Evolutionary conservation across 2,113 vertebrate genomes (phyloP), one percentile per base, ranked within the genome.

Genomic region (Isichthys henryi): DNA sequence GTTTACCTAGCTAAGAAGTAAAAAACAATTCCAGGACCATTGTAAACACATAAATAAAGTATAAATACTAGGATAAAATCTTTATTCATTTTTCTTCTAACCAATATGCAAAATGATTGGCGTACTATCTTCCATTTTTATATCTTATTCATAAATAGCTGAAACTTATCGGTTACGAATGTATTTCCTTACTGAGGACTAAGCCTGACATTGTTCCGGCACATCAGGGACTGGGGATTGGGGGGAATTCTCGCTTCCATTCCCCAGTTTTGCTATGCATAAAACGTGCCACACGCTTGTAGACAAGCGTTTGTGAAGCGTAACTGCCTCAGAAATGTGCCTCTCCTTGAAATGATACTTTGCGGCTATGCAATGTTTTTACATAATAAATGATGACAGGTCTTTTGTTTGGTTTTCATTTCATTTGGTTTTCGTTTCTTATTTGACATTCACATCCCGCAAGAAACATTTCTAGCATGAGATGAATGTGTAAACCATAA

Each of bases 341-440:
- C 23, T 27, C 83, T 13, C 45, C 43, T 17, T 85, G 46, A 48
- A 85, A 48, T 7, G 21, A 46, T 84, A 43, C 17, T 45, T 43
- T 84, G 77, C 17, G 21, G 39, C 19, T 4, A 21, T 84, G 82
- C 45, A n/a, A 21, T 23, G 83, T 23, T 49, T 86, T 27, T 50
- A 3, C 48, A 49, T 49, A 86, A 86, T 86, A 46, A 27, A 86
- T 86, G 7, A 23, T 49, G 83, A 50, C 48, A n/a, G 45, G 10
- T 49, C 45, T 86, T 50, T 50, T 86, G 83, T 86, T 85, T 48
- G 82, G 8, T 45, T 84, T 21, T 84, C 82, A 84, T 84, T 84
- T 84, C 23, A 9, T 13, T 70, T 70, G 39, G 45, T 8, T 80
- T 43, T 80, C 35, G 43, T 80, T 80, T 19, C 43, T 86, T 21